These are phyloP conservation scores for Microcebus griseorufus DNA, from an alignment of 2,113 vertebrate species.

Conservation along the genomic window DNA sequence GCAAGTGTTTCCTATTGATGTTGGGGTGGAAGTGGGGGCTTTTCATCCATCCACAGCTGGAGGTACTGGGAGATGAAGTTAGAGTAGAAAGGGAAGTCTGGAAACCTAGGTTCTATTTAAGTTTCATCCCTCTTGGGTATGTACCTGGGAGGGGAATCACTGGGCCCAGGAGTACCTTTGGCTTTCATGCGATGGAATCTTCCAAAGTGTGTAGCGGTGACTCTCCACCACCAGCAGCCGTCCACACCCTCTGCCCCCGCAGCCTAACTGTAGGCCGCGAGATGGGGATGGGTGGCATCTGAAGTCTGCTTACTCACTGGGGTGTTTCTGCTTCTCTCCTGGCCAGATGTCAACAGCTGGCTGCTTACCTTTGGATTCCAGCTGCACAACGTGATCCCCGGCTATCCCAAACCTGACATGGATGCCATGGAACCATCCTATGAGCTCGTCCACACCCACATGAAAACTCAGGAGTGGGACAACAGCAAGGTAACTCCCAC, in stretches of 20 bases:
- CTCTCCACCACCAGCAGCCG: background rate
- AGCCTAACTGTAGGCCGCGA: background rate
- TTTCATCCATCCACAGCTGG: background rate
- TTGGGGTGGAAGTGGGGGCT: too few species aligned
- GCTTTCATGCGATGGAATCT: background rate
- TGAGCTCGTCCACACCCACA: slow-evolving; percentile 93
- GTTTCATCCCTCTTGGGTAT: background rate
- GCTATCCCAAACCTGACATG: slow-evolving; percentile 93
- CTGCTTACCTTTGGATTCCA: slow-evolving; percentile 99
- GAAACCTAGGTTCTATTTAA: background rate
- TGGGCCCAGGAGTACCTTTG: background rate
- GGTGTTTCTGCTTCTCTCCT: slow-evolving; percentile 71
- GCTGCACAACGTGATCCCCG: slow-evolving; percentile 97
- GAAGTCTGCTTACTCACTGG: background rate
- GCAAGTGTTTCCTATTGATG: background rate
- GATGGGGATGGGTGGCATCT: background rate
- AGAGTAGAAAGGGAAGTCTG: background rate
- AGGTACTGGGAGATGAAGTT: background rate
- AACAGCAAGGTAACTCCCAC: slow-evolving; percentile 93
- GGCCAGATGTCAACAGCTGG: slow-evolving; percentile 98
- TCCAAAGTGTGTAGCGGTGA: background rate
- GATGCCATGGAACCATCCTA: slow-evolving; percentile 96
- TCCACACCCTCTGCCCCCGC: background rate
- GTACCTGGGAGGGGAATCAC: too few species aligned
- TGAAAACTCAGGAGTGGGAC: slow-evolving; percentile 99